Percentiles rank a stretch among this genome's conserved stretches.
Conservation (phyloP, 2,113 vertebrate species). For the Macquaria ambigua region DNA sequence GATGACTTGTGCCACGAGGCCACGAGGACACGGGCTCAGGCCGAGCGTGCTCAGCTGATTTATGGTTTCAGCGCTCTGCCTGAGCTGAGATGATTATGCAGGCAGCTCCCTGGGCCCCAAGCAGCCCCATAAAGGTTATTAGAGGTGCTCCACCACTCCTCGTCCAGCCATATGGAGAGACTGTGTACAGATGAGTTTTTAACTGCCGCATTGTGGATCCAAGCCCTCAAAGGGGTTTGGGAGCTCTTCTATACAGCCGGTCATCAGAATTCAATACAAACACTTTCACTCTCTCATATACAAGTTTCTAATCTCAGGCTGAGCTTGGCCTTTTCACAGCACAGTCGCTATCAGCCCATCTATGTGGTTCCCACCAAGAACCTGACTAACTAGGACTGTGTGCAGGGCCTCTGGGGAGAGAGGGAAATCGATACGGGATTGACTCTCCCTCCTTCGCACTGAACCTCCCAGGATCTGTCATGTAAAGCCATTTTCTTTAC, state of each 20-base stretch:
- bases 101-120: constrained; percentile 40
- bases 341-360: constrained; percentile 15
- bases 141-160: constrained; percentile 42
- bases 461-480: constrained; percentile 40
- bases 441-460: constrained; percentile 23
- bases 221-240: constrained; percentile 23
- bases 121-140: constrained; percentile 65
- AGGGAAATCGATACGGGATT: constrained; percentile 55
- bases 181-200: constrained; percentile 58
- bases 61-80: constrained; percentile 46
- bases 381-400: constrained; percentile 18
- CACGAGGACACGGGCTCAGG: constrained; percentile 33
- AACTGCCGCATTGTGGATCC: constrained; percentile 38
- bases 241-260: constrained; percentile 28
- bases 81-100: constrained; percentile 63
- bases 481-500: constrained; percentile 61
- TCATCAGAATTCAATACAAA: constrained; percentile 51
- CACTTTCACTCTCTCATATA: constrained; percentile 35
- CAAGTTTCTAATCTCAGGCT: constrained; percentile 50
- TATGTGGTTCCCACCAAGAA: constrained; percentile 35
- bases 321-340: constrained; percentile 29
- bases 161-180: constrained; percentile 51
- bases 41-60: constrained; percentile 47
- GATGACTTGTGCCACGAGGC: constrained; percentile 51
- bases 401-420: constrained; percentile 24